Base-by-base conservation (phyloP, 2,113 vertebrate species). In the Vulpes vulpes region DNA sequence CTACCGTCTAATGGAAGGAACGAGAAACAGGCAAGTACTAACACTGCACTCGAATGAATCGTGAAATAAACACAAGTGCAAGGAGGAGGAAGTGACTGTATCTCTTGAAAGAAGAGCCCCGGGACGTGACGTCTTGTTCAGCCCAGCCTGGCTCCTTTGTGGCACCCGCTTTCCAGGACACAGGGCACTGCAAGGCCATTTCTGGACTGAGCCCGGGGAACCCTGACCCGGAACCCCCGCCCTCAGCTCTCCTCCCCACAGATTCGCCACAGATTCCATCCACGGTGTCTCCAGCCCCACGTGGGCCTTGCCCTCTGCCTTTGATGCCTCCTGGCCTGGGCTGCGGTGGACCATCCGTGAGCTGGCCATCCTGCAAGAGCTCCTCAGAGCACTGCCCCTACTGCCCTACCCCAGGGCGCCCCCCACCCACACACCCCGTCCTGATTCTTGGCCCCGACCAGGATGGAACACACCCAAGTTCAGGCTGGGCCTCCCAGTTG, bases 201-300 rank as follows among this genome's bases (percentile, higher is more conserved):
- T 95, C 73, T 51, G 62, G 23, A 53, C 67, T 11, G 49, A 87
- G 16, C 25, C 32, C n/a, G 23, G 25, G 30, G 19, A 62, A 23
- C 12, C 20, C 12, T 4, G n/a, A 67, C 19, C 30, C 27, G 23
- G 14, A 55, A 5, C 25, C 17, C 62, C 11, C 59, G 12, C 27
- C 19, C 57, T 51, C 35, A 51, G 74, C 49, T 79, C 2, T 71
- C 23, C 62, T 32, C 9, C 3, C 10, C 84, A 43, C 12, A 25
- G 9, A 2, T 20, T 65, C 35, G 7, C 30, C 19, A 49, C 2
- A 1, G 12, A 15, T 16, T 67, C 49, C 14, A 16, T 2, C 49
- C 23, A 27, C 5, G 0, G 4, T 0, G 0, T 23, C 64, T 81
- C 9, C 38, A 73, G 59, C 43, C 32, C 59, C 7, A 0, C 22